A percentile compares a stretch with the other conserved stretches of the same genome.
These are phyloP conservation scores for Apamea anceps DNA, from an alignment of 2,888 invertebrate genomes.

Conservation along the genomic window DNA sequence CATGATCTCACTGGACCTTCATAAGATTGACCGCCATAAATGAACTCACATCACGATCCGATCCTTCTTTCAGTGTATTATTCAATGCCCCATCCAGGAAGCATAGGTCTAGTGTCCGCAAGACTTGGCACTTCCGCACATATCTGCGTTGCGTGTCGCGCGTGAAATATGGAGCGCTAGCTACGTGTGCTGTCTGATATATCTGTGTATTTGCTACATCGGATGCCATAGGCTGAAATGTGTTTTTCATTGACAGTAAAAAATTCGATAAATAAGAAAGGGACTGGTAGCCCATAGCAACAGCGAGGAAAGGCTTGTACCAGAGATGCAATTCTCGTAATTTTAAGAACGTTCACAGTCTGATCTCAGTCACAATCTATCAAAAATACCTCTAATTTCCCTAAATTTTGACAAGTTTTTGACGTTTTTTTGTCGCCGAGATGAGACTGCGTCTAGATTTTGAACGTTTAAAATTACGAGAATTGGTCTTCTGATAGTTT, in stretches of 20 bases:
- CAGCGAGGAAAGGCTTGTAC: not conserved
- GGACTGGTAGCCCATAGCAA: not conserved
- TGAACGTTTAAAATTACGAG: too few relatives aligned
- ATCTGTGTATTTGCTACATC: slow-evolving; percentile 39
- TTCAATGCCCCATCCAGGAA: slow-evolving; percentile 54
- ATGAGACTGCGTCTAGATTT: too few relatives aligned
- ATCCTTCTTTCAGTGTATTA: not conserved
- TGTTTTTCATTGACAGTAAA: slow-evolving; percentile 15
- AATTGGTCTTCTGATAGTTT: too few relatives aligned
- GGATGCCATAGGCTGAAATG: slow-evolving; percentile 24
- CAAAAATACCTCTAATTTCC: too few relatives aligned
- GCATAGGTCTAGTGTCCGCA: slow-evolving; percentile 51
- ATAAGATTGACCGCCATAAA: not conserved
- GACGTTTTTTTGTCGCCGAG: too few relatives aligned
- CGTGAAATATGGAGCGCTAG: slow-evolving; percentile 77
- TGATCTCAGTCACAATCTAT: too few relatives aligned
- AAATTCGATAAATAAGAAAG: not conserved
- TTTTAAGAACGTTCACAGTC: too few relatives aligned
- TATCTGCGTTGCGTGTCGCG: slow-evolving; percentile 73
- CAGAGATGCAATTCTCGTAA: too few relatives aligned
- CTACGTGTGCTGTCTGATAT: slow-evolving; percentile 59
- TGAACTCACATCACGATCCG: not conserved
- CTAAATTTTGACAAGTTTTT: too few relatives aligned
- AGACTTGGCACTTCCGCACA: slow-evolving; percentile 77
- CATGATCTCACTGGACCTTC: too few relatives aligned